Evolutionary conservation across 2,113 vertebrate species (phyloP).

Genomic region (Menura novaehollandiae): DNA sequence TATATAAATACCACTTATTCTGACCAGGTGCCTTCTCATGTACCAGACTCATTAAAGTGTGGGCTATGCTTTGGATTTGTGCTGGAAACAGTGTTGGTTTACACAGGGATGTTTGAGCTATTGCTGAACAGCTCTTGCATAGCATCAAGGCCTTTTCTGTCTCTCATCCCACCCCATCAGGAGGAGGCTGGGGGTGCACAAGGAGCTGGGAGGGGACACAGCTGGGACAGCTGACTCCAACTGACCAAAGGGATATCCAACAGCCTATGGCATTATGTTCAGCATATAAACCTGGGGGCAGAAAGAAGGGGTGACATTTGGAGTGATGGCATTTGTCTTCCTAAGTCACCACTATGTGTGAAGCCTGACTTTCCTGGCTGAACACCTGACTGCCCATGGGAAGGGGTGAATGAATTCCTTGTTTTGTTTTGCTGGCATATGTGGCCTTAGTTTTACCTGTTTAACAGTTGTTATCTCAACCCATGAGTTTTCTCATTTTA

Average conservation of each 20-base stretch:
- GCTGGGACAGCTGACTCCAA: background rate
- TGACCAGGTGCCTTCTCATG: background rate
- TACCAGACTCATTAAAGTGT: background rate
- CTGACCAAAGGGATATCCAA: background rate
- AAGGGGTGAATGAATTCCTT: background rate
- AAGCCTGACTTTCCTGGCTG: background rate
- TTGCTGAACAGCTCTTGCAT: background rate
- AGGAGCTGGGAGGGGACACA: background rate
- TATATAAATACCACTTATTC: background rate
- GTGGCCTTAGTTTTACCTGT: background rate
- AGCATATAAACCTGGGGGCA: background rate
- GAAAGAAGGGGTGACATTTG: background rate
- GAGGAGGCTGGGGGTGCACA: background rate
- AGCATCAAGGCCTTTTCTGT: background rate
- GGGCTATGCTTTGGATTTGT: background rate
- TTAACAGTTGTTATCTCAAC: background rate
- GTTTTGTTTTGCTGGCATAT: background rate
- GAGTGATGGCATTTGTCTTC: background rate
- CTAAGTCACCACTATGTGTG: background rate
- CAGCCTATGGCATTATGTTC: no score
- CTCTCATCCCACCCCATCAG: background rate
- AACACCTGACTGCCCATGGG: background rate
- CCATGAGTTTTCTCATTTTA: background rate
- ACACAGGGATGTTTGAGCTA: background rate
- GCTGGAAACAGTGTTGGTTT: no score